Conservation (phyloP, 35 echinoderm and acorn worm species). For the Lytechinus variegatus region DNA sequence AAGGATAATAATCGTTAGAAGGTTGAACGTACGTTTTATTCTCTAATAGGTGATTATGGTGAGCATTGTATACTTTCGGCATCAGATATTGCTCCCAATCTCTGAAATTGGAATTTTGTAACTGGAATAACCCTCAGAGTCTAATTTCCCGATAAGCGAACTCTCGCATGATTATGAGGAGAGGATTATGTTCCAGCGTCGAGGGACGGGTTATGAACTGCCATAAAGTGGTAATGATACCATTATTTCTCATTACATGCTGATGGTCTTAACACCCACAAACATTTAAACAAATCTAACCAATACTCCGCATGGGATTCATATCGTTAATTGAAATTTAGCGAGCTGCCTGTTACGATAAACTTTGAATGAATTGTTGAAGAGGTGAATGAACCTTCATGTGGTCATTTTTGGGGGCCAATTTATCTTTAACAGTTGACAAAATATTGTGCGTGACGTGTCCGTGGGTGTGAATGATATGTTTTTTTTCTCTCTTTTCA, state of each 20-base stretch:
- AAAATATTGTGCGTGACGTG: no score
- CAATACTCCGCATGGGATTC: neutral
- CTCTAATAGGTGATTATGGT: neutral
- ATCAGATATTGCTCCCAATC: neutral
- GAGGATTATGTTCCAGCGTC: neutral
- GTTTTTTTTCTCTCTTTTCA: no score
- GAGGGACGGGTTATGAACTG: neutral
- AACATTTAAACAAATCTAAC: neutral
- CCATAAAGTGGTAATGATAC: constrained; percentile 1
- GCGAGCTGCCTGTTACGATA: neutral
- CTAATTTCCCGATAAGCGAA: neutral
- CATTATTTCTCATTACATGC: neutral
- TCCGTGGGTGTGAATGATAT: no score
- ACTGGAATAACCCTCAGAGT: neutral
- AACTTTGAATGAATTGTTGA: neutral
- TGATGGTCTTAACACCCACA: constrained; percentile 9
- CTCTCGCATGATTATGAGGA: neutral
- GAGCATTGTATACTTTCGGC: neutral
- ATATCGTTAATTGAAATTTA: constrained; percentile 7
- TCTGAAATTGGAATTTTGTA: neutral
- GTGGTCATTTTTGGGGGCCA: neutral
- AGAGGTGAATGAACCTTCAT: neutral
- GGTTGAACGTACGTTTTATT: constrained; percentile 18
- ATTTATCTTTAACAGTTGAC: no score
- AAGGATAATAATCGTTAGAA: neutral